Evolutionary conservation across 2,797 vertebrate genomes (phyloP), one percentile per base, ranked within the genome.

Genomic region (Microctenopoma stevenorrisi): DNA sequence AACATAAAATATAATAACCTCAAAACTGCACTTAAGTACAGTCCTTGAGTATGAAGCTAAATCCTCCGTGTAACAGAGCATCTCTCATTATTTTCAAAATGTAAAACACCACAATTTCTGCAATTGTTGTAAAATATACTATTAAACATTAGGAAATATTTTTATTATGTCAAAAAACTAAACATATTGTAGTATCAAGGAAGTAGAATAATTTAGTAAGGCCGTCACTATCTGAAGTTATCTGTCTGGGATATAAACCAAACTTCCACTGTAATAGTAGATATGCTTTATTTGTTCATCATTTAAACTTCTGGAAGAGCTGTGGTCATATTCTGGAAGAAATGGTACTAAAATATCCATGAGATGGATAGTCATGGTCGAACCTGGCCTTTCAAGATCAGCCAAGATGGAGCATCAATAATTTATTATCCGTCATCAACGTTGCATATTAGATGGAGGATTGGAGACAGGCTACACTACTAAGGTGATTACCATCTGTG

Each of bases 291-390:
- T 81, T 75, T 83, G 68, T 66, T 68, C 63, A 60, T 68, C 38
- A 55, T 76, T 64, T 10, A 7, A 49, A 71, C 53, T 28, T 57
- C 49, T 64, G 64, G 15, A 76, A 83, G 53, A 68, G 72, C 67
- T 68, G 44, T 56, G 50, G 69, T 82, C 66, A 60, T 77, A 73
- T 72, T 83, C 64, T 83, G 78, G 59, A 72, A 82, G 81, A 76
- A 84, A 78, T 26, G 53, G 59, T 76, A 74, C 64, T 89, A 69
- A 90, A 92, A 91, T 90, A 91, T 91, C 89, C 77, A 92, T 90
- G 90, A 87, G 86, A 83, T 83, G 77, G 75, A 87, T 70, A 52
- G 66, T 70, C 67, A 68, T 68, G 86, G 86, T 78, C 57, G 16
- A 86, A 87, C 66, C 73, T 85, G 79, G 81, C 85, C 90, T 91